Percentiles rank a stretch among this genome's conserved stretches.
These are phyloP conservation scores for Manis pentadactyla DNA, from an alignment of 2,797 vertebrate species.

Conservation along the genomic window DNA sequence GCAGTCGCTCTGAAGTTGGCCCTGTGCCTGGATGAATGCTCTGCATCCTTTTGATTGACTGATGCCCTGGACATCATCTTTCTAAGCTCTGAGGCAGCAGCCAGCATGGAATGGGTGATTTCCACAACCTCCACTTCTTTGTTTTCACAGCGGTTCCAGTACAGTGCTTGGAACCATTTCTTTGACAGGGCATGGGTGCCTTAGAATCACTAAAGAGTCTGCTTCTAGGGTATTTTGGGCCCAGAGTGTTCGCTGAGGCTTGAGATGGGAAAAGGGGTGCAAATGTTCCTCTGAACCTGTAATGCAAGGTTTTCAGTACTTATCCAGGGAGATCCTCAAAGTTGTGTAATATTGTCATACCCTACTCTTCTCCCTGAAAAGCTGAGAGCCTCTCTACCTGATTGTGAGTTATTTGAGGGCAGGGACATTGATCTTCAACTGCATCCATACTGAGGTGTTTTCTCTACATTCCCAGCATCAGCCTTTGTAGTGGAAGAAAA, in stretches of 20 bases:
- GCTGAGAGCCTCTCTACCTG: neutral
- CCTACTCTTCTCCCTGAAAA: neutral
- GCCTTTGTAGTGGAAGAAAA: neutral
- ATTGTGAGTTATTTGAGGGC: neutral
- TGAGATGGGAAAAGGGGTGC: neutral
- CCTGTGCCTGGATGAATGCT: neutral
- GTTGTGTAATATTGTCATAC: neutral
- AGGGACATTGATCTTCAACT: neutral
- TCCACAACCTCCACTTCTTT: neutral
- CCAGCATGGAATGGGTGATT: neutral
- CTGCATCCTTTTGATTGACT: neutral
- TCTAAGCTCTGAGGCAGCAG: neutral
- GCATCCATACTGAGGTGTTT: neutral
- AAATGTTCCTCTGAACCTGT: neutral
- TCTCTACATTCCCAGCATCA: neutral
- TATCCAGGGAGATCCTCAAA: neutral
- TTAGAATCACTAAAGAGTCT: neutral
- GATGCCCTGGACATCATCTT: neutral
- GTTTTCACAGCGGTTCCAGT: accelerated
- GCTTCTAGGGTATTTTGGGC: neutral
- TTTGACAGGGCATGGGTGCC: neutral
- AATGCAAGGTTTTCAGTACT: neutral
- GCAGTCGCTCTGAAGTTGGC: accelerated
- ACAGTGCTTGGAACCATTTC: neutral
- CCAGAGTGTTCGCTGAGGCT: neutral